Evolutionary conservation across 1,140 invertebrate species (phyloP), one percentile per base, ranked within the genome.

Genomic region (Marisa cornuarietis): DNA sequence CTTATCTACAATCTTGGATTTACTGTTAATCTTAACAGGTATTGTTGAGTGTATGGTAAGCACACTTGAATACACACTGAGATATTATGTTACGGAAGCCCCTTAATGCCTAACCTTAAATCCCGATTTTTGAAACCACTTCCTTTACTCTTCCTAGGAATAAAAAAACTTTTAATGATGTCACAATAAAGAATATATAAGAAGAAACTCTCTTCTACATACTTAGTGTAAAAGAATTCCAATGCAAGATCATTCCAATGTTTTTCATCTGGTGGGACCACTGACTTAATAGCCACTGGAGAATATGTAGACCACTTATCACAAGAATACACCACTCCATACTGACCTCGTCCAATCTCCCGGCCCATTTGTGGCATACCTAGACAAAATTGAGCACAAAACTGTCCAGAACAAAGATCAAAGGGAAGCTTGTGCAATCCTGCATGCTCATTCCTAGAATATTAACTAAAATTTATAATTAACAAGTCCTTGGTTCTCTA

Each of bases 161-260:
- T 65, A 20, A 65, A 2, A 65, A 65, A 65, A 18, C 18, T 65
- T 65, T 24, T 65, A 65, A 65, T 65, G 62, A 65, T 65, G 62
- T 18, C n/a, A 65, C n/a, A 49, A 66, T 42, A 62, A 11, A 52
- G 61, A 80, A 51, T 22, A 24, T 76, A 72, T 61, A n/a, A 63
- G 62, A n/a, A 20, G n/a, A 63, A 63, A 63, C 18, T 20, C 18
- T 65, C 22, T 24, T n/a, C 20, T 54, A 81, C 85, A 82, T 84
- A 91, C 90, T 90, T 91, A 13, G 90, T 90, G 80, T 91, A 91
- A 90, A 96, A 96, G 92, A 97, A 97, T 91, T 98, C 96, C 94
- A 97, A 95, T 2, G 96, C 96, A 1, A 97, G 91, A 89, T 98
- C 96, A 90, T 96, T 95, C 95, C 96, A 97, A 88, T 97, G 96